Conservation (phyloP, 2,113 vertebrate genomes). For the Murina feae region DNA sequence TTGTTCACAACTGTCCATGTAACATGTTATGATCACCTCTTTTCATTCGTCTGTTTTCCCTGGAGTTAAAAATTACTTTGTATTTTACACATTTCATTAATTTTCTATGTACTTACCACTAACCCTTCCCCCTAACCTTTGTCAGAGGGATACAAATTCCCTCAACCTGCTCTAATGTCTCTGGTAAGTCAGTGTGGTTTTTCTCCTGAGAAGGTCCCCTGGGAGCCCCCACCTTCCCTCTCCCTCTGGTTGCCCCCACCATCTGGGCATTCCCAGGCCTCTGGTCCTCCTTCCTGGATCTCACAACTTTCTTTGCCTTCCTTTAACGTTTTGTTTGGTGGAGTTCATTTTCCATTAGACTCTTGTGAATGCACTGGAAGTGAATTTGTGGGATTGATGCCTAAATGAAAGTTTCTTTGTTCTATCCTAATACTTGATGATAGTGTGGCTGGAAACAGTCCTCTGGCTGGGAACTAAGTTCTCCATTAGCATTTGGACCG, state of each 20-base stretch:
- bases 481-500: not conserved
- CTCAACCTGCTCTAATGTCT: not conserved
- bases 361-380: not conserved
- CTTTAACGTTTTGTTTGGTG: not conserved
- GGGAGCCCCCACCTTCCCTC: not conserved
- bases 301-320: not conserved
- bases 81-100: not conserved
- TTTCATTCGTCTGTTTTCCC: not conserved
- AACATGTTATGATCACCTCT: not conserved
- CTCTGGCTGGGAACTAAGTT: not conserved
- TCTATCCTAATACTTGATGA: not conserved
- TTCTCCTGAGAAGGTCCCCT: not conserved
- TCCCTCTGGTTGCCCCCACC: no score
- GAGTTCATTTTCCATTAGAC: not conserved
- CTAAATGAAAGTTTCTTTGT: not conserved
- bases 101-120: not conserved
- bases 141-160: not conserved
- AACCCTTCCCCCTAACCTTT: not conserved
- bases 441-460: not conserved
- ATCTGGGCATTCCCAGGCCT: not conserved
- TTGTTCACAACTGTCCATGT: not conserved
- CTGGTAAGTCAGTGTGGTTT: not conserved
- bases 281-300: not conserved
- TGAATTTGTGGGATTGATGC: not conserved
- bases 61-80: not conserved